Conservation (phyloP, 2,113 vertebrate species). For the Corythornis cristatus region DNA sequence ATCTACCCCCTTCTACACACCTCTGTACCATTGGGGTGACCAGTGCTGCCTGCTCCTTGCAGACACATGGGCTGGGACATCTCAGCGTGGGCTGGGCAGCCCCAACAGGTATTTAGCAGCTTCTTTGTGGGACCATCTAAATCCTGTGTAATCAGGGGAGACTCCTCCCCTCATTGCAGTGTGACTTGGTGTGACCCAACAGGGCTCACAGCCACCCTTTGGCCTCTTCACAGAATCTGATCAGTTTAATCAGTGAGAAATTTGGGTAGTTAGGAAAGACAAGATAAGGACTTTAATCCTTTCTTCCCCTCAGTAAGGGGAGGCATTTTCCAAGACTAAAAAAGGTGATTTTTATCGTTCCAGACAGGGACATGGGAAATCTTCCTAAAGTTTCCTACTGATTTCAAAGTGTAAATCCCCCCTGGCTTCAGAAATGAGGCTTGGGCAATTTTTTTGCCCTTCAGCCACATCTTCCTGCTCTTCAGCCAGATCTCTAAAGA, state of each 20-base stretch:
- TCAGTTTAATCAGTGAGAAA: not conserved
- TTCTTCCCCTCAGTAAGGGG: not conserved
- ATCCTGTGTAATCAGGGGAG: not conserved
- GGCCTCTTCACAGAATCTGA: not conserved
- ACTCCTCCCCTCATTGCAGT: not conserved
- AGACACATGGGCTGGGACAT: fast-evolving
- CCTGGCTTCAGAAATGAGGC: not conserved
- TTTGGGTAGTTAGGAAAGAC: not conserved
- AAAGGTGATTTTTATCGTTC: not conserved
- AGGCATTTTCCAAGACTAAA: not conserved
- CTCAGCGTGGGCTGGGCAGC: not conserved
- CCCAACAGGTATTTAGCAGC: not conserved
- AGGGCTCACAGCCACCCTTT: not conserved
- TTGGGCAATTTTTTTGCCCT: not conserved
- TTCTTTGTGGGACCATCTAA: not conserved
- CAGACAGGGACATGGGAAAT: not conserved
- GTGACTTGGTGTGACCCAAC: not conserved
- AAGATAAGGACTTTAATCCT: not conserved
- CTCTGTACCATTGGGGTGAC: not conserved
- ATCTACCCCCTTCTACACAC: not conserved
- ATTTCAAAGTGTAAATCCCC: not conserved
- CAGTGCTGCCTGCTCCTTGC: not conserved
- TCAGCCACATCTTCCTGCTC: not conserved
- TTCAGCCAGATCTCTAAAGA: not conserved
- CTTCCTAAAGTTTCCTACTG: not conserved